Conservation (phyloP, 2,797 vertebrate species). For the Acipenser transmontanus region DNA sequence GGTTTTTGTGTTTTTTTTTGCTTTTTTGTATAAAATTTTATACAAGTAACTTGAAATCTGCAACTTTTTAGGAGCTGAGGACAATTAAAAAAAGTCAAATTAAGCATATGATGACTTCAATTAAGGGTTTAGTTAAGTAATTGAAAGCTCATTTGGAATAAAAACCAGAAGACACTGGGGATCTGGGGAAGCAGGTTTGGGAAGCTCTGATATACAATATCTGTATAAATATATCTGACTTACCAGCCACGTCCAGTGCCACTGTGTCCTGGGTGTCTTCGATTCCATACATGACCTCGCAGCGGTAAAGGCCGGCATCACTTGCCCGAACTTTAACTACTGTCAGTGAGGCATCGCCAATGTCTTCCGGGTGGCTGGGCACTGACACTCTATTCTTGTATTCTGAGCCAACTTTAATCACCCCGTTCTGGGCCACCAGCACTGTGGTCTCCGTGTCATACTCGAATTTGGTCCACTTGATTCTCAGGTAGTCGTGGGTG, state of each 20-base stretch:
- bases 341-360: conserved; percentile 82
- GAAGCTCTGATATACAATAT: too few species aligned
- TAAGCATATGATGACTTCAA: background rate
- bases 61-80: background rate
- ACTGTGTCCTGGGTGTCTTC: conserved; percentile 83
- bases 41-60: background rate
- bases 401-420: conserved; percentile 80
- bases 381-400: conserved; percentile 86
- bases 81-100: background rate
- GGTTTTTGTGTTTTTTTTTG: background rate
- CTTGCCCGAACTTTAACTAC: conserved; percentile 84
- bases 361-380: conserved; percentile 75
- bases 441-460: conserved; percentile 74
- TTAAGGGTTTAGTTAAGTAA: background rate
- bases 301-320: conserved; percentile 88
- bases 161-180: too few species aligned
- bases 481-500: conserved; percentile 72
- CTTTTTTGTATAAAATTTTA: background rate
- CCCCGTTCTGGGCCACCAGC: conserved; percentile 82
- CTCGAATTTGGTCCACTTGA: conserved; percentile 94
- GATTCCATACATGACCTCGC: conserved; percentile 88
- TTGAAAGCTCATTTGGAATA: too few species aligned
- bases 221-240: conserved; percentile 31
- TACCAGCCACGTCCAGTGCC: conserved; percentile 78
- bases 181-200: too few species aligned